phyloP scores from a whole-genome alignment of 2,113 vertebrate genomes.

The Eretmodus cyanostictus region DNA sequence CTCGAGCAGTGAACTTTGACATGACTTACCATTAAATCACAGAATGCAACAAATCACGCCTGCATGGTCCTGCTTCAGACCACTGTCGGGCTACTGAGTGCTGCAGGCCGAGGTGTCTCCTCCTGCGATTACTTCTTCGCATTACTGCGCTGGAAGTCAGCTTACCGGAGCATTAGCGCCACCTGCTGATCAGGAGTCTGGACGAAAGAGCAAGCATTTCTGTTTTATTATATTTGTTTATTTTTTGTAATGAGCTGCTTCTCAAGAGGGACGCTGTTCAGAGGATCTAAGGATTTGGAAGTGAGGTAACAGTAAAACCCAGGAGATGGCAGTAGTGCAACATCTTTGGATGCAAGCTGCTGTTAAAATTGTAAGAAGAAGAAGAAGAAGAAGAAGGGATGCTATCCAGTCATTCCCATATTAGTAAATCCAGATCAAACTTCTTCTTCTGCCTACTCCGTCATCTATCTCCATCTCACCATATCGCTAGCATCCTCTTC shows the following conservation, averaged over 20 bases:
- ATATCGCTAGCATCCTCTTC: background rate
- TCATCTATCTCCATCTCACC: background rate
- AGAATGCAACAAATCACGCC: too few relatives aligned
- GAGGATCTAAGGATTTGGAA: background rate
- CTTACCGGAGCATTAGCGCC: background rate
- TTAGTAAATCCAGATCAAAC: background rate
- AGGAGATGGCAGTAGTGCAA: background rate
- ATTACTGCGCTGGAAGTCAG: background rate
- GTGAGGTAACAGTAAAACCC: background rate
- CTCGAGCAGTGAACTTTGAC: background rate
- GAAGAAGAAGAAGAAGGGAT: accelerated
- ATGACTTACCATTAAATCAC: conserved; percentile 13
- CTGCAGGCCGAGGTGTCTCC: background rate
- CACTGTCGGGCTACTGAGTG: background rate
- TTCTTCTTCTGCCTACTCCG: background rate
- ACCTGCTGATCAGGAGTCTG: background rate
- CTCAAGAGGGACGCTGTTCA: background rate
- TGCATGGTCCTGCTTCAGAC: background rate
- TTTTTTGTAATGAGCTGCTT: background rate
- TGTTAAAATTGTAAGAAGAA: background rate
- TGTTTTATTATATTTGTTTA: background rate
- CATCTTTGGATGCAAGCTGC: background rate
- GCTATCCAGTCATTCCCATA: background rate
- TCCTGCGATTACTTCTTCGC: background rate
- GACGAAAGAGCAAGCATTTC: background rate